Percentiles rank a stretch among this genome's conserved stretches.
These are phyloP conservation scores for Passerina amoena DNA, from an alignment of 2,113 vertebrate genomes.

Conservation along the genomic window DNA sequence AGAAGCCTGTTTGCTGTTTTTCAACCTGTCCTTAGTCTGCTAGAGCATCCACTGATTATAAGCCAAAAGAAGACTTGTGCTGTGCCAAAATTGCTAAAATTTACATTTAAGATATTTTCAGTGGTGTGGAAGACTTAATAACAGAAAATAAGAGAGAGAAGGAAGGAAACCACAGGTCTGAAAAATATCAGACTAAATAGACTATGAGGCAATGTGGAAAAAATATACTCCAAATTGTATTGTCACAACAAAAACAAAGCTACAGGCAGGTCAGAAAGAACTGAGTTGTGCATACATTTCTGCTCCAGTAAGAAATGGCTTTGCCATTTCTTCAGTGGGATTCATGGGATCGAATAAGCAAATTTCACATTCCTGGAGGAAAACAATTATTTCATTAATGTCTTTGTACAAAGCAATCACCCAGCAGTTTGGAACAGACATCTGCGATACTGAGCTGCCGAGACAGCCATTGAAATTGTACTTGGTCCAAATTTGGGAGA, in stretches of 20 bases:
- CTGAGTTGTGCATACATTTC: too few relatives aligned
- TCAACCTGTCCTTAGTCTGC: background rate
- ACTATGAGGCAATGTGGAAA: background rate
- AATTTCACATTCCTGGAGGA: background rate
- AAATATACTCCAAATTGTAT: background rate
- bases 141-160: background rate
- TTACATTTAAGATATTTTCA: background rate
- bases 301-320: too few relatives aligned
- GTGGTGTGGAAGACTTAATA: background rate
- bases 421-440: background rate
- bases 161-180: background rate
- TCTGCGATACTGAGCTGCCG: background rate
- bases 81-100: background rate
- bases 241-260: background rate
- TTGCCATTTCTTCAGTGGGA: too few relatives aligned
- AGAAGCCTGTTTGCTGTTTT: background rate
- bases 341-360: too few relatives aligned
- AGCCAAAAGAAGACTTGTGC: background rate
- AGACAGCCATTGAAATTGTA: background rate
- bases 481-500: background rate
- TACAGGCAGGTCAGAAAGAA: background rate
- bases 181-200: background rate
- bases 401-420: background rate
- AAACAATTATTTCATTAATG: background rate
- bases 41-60: background rate